Base-by-base conservation (phyloP, 1,140 invertebrate species). In the Dysdera silvatica region DNA sequence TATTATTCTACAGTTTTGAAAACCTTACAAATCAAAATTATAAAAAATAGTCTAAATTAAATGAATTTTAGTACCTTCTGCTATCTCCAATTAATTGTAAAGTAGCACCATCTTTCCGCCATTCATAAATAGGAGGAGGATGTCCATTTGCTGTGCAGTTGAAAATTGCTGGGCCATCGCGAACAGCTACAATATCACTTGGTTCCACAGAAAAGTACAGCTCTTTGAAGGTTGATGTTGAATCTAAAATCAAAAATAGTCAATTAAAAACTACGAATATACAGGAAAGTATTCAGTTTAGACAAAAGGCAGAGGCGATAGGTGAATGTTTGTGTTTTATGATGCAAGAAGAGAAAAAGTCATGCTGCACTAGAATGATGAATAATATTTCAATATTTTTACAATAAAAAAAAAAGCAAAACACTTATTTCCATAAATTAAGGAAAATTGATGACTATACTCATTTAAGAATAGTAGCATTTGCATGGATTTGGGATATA, bases 171-270 rank as follows among this genome's bases (percentile, higher is more conserved):
- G 70, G 71, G 59, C 58, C 65, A 57, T 68, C 74, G 37, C 71
- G 70, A n/a, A 72, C 72, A n/a, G 72, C 74, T 33, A 78, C 71
- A n/a, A 72, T 69, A 56, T 78, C 74, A 33, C 63, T 61, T 8
- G 78, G 78, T 67, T 79, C 76, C 14, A 74, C 67, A 12, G 68
- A 67, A 65, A 79, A 79, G 43, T 71, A 66, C 45, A 79, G 74
- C 14, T 74, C 67, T 14, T 51, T 68, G 56, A 74, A 72, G 3
- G 12, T 4, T 2, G 61, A 12, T 20, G 47, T 10, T 8, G 51
- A 35, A 32, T 48, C 61, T 64, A 31, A 40, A 4, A 53, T 45
- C 28, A 40, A 4, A 41, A 45, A 47, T 45, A 1, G n/a, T 31
- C 10, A 16, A 7, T 18, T 5, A 51, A 3, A 16, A 4, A 51